Conservation (phyloP, 2,113 vertebrate genomes). For the Connochaetes taurinus region DNA sequence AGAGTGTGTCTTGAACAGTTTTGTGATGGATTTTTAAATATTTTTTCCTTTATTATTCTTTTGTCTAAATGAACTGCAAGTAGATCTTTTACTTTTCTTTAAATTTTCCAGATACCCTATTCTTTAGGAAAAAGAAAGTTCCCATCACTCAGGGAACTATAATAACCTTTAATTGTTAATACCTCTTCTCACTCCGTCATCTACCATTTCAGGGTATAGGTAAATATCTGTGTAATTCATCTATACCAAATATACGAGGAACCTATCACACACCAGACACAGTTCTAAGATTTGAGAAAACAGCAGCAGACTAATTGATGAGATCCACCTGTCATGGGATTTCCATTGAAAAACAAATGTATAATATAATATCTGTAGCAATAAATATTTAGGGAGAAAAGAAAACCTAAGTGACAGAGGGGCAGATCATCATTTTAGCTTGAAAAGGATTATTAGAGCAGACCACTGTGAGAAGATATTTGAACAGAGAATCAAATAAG, state of each 20-base stretch:
- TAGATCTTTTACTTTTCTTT: neutral
- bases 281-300: neutral
- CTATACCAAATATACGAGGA: neutral
- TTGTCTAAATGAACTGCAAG: too few species aligned
- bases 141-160: neutral
- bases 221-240: neutral
- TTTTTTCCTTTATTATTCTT: neutral
- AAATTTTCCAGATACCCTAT: neutral
- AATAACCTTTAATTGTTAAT: neutral
- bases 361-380: neutral
- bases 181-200: neutral
- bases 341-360: neutral
- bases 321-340: neutral
- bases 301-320: neutral
- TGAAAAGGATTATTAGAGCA: neutral
- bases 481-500: neutral
- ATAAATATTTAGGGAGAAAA: neutral
- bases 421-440: neutral
- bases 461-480: neutral
- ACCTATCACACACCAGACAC: neutral
- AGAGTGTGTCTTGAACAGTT: neutral
- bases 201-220: neutral
- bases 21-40: neutral
- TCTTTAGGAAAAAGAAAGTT: neutral
- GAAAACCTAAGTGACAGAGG: neutral